Conservation (phyloP, 2,113 vertebrate genomes). For the Rhodinocichla rosea region DNA sequence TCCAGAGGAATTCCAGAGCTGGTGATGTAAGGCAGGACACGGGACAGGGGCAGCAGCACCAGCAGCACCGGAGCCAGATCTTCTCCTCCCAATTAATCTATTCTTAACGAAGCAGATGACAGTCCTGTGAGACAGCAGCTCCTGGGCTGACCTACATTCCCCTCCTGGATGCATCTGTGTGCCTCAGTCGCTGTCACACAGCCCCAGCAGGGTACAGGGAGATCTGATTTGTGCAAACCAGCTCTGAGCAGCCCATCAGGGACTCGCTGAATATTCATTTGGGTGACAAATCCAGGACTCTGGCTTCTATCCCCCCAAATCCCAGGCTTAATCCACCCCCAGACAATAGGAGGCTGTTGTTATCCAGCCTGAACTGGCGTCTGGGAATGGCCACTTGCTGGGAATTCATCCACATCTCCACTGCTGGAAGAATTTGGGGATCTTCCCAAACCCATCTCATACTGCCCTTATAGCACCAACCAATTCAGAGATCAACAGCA, state of each 20-base stretch:
- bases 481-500: neutral
- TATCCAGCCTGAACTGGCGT: neutral
- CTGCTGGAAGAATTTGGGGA: fast-evolving
- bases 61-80: neutral
- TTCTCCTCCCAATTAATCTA: neutral
- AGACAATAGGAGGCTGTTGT: neutral
- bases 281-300: neutral
- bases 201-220: neutral
- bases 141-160: slow-evolving; percentile 20
- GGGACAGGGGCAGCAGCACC: neutral
- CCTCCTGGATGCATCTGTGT: neutral
- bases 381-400: neutral
- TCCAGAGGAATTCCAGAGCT: neutral
- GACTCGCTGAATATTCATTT: neutral
- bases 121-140: neutral
- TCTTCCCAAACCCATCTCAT: fast-evolving
- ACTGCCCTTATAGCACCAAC: neutral
- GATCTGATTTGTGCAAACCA: neutral
- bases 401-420: neutral
- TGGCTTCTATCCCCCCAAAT: neutral
- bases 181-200: neutral
- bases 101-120: slow-evolving; percentile 25
- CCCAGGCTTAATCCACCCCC: neutral
- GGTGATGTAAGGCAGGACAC: fast-evolving
- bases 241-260: neutral